phyloP scores from a whole-genome alignment of 2,113 vertebrate genomes.

The Uropsilus gracilis region DNA sequence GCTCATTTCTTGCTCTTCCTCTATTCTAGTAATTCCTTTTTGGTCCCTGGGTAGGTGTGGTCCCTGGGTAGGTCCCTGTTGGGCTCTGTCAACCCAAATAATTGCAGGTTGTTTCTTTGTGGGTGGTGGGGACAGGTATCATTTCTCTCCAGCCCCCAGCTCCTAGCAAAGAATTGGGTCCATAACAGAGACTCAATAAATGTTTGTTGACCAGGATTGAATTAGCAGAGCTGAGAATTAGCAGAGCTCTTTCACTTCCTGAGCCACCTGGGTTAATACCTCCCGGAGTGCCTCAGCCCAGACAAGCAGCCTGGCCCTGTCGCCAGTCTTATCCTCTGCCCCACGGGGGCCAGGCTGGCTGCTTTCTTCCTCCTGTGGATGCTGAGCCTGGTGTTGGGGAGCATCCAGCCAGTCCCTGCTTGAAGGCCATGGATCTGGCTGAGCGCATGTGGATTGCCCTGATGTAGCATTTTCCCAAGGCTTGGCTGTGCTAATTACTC shows the following conservation, averaged over 20 bases:
- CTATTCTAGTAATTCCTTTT: not conserved
- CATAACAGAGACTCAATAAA: not conserved
- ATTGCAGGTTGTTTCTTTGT: not conserved
- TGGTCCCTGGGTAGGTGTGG: too few species aligned
- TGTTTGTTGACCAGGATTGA: not conserved
- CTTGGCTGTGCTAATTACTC: constrained; percentile 7
- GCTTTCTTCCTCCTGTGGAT: not conserved
- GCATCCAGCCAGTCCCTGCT: not conserved
- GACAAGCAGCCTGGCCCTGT: not conserved
- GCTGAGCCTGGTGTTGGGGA: not conserved
- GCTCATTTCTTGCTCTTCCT: not conserved
- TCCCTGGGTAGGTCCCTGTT: not conserved
- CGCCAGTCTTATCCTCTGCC: not conserved
- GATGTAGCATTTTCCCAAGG: constrained; percentile 60
- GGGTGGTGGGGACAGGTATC: not conserved
- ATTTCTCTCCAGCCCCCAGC: not conserved
- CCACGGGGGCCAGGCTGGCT: not conserved
- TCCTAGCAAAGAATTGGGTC: not conserved
- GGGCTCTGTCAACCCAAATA: not conserved
- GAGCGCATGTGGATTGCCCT: not conserved
- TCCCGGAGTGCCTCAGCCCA: not conserved
- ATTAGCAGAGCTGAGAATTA: constrained; percentile 14
- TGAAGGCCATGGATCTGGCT: not conserved
- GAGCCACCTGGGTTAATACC: constrained; percentile 11
- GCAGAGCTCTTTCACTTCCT: not conserved